These are phyloP conservation scores for Nemurella pictetii DNA, from an alignment of 2,888 invertebrate species.

Conservation along the genomic window DNA sequence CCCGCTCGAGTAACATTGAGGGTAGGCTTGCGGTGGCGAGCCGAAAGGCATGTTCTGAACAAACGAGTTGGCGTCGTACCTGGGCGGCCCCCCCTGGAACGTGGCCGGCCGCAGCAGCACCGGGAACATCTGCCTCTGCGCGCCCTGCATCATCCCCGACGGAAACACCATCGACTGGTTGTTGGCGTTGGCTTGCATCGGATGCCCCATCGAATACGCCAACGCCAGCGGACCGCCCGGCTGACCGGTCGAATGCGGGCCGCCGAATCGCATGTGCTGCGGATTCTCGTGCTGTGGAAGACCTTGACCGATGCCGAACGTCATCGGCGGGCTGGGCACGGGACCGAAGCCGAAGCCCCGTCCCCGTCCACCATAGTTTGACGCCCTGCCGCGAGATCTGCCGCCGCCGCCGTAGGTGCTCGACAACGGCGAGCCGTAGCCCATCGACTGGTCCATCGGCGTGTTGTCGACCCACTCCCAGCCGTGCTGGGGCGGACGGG, in stretches of 20 bases:
- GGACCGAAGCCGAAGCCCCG: not conserved
- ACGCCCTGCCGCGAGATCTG: not conserved
- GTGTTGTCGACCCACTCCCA: not conserved
- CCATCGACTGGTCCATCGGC: not conserved
- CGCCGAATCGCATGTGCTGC: not conserved
- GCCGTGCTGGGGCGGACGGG: not conserved
- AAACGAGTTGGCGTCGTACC: not conserved
- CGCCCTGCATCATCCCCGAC: not conserved
- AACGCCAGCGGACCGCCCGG: not conserved
- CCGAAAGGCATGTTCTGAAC: constrained; percentile 1
- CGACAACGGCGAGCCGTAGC: not conserved
- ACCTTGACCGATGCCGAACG: not conserved
- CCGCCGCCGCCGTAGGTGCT: not conserved
- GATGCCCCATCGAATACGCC: constrained; percentile 1
- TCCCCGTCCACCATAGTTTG: not conserved
- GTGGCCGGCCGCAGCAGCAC: constrained; percentile 4
- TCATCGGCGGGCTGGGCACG: not conserved
- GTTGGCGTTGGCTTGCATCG: not conserved
- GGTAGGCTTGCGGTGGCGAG: constrained; percentile 3
- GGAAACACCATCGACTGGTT: constrained; percentile 1
- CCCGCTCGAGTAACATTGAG: not conserved
- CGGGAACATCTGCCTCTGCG: not conserved
- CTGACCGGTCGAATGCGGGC: not conserved
- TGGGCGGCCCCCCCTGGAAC: not conserved
- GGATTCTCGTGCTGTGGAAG: not conserved